These are phyloP conservation scores for Bursaphelenchus okinawaensis DNA, from an alignment of 2,888 invertebrate genomes.

Conservation along the genomic window DNA sequence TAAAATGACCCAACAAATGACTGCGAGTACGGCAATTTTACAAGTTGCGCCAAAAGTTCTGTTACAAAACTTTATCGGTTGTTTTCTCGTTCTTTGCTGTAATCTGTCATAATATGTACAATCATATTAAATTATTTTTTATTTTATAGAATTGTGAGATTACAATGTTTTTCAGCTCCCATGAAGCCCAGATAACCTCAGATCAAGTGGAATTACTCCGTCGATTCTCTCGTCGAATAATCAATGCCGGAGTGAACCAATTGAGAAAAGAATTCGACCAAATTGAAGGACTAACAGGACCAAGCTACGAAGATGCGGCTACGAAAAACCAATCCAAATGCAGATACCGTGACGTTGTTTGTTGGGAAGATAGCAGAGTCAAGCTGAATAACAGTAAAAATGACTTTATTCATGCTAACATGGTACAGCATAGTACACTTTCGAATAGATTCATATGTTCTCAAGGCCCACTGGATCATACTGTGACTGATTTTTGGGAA, in stretches of 20 bases:
- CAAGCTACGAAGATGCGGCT: not conserved
- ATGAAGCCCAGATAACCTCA: not conserved
- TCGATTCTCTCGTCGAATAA: not conserved
- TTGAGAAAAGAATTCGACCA: not conserved
- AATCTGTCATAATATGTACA: not conserved
- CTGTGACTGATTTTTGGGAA: slow-evolving; percentile 10
- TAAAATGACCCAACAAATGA: too few relatives aligned
- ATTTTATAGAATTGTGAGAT: not conserved
- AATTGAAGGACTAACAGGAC: not conserved
- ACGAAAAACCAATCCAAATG: not conserved
- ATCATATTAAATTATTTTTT: not conserved
- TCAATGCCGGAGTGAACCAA: not conserved
- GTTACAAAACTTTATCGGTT: too few relatives aligned
- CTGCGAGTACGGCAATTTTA: too few relatives aligned
- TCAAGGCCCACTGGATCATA: slow-evolving; percentile 9
- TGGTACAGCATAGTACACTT: not conserved
- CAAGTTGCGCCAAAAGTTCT: too few relatives aligned
- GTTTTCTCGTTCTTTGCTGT: too few relatives aligned
- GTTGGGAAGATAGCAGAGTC: not conserved
- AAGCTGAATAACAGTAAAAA: not conserved
- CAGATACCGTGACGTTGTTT: not conserved
- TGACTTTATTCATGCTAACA: slow-evolving; percentile 16
- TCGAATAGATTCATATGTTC: slow-evolving; percentile 5
- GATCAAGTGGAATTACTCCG: not conserved
- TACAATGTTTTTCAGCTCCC: not conserved